A percentile compares a stretch with the other conserved stretches of the same genome.
These are phyloP conservation scores for Microchrysa polita DNA, from an alignment of 2,888 invertebrate species.

Conservation along the genomic window DNA sequence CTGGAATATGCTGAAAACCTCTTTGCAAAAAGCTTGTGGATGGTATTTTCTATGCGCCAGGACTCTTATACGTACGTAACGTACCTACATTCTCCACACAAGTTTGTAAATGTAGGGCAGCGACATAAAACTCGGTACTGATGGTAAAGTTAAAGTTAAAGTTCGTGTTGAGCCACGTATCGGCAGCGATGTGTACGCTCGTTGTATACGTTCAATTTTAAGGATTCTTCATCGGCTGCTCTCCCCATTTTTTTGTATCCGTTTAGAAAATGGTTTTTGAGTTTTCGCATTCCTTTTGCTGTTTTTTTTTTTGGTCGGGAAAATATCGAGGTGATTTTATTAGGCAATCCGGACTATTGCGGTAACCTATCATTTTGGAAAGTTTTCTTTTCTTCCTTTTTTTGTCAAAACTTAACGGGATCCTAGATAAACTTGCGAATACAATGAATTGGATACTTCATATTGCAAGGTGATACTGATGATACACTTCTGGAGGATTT, in stretches of 20 bases:
- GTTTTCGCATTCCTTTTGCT: not conserved
- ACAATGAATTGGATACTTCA: not conserved
- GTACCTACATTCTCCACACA: not conserved
- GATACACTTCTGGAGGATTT: too few species aligned
- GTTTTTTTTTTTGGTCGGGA: conserved; percentile 15
- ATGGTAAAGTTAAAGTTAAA: not conserved
- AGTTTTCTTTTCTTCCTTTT: too few species aligned
- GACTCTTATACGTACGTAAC: conserved; percentile 32
- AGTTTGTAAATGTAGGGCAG: not conserved
- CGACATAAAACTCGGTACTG: too few species aligned
- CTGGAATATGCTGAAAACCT: not conserved
- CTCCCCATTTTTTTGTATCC: not conserved
- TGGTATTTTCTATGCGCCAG: conserved; percentile 24
- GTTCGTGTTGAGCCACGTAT: not conserved
- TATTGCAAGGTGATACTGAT: not conserved
- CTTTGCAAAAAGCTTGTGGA: conserved; percentile 21
- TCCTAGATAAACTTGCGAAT: not conserved
- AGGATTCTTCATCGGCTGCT: not conserved
- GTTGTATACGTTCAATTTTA: too few species aligned
- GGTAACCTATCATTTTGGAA: not conserved
- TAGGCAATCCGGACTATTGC: not conserved
- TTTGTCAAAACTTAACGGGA: not conserved
- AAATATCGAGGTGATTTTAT: conserved; percentile 16
- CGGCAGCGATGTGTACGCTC: not conserved
- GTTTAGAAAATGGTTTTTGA: too few species aligned